Base-by-base conservation (phyloP, 2,888 invertebrate species). In the Pandemis corylana region DNA sequence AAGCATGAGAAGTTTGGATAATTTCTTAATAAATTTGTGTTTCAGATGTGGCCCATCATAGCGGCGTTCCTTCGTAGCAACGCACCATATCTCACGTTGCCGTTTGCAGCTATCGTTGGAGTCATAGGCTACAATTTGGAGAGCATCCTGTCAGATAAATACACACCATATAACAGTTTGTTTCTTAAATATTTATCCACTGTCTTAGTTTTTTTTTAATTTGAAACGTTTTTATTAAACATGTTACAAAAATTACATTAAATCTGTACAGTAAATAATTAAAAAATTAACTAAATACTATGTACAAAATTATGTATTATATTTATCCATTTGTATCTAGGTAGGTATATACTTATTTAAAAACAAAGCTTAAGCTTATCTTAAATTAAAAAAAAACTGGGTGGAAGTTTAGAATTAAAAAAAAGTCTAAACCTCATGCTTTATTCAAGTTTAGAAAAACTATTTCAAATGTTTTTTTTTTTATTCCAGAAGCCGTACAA, bases 121-220 rank as follows among this genome's bases (percentile, higher is more conserved):
- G 95, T 97, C 71, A 91, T 98, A 81, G 99, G 99, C 42, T 99
- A 99, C 87, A 97, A 98, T 82, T 80, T 98, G 77, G 98, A 99
- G 92, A 96, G 94, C 71, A 87, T 95, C 76, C 67, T 97, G 7
- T 97, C 97, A 0, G 96, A 96, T 85, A 96, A 95, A 94, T 96
- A 97, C 83, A 97, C 97, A 12, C 97, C 97, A 0, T 97, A 96
- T 81, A 96, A 92, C 78, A 95, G 96, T 96, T 88, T 95, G 95
- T 93, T 82, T 72, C 6, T 15, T 5, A 15, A 53, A 53, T 15
- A 15, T n/a, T 53, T 53, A 7, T 53, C 28, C 28, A 36, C 28
- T 36, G 20, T 20, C 20, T 20, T 20, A 20, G 20, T 0, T 20
- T 20, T 20, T 20, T 20, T 20, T 20, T 20, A 20, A 20, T 20